These are phyloP conservation scores for Lampropteryx suffumata DNA, from an alignment of 2,888 invertebrate species.

Conservation along the genomic window DNA sequence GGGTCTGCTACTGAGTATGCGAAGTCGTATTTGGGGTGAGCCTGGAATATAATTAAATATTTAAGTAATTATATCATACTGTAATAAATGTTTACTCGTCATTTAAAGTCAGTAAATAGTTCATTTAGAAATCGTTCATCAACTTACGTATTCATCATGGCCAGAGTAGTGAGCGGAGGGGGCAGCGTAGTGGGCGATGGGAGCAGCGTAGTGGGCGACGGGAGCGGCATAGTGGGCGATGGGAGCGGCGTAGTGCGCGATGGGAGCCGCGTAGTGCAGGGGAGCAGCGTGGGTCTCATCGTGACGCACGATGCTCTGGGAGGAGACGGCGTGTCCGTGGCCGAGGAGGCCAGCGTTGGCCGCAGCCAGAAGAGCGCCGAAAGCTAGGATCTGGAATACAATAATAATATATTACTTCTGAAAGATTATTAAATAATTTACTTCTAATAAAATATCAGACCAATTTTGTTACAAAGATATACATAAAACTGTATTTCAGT, in stretches of 20 bases:
- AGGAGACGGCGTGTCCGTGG: slow-evolving; percentile 60
- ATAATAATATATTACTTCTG: background rate
- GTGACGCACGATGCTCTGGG: slow-evolving; percentile 62
- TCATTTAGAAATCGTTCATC: background rate
- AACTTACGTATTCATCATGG: slow-evolving; percentile 46
- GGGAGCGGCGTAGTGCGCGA: slow-evolving; percentile 40
- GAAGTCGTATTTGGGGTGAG: slow-evolving; percentile 72
- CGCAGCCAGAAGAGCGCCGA: slow-evolving; percentile 67
- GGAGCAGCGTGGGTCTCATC: slow-evolving; percentile 58
- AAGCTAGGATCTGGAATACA: slow-evolving; percentile 61
- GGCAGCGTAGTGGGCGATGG: slow-evolving; percentile 43
- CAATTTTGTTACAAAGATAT: background rate
- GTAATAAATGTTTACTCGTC: no score
- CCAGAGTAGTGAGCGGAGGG: slow-evolving; percentile 42
- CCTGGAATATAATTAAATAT: slow-evolving; percentile 37
- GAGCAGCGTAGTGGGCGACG: slow-evolving; percentile 44
- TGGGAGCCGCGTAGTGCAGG: slow-evolving; percentile 44
- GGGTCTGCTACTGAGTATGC: slow-evolving; percentile 80
- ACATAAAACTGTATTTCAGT: background rate
- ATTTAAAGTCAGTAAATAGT: no score
- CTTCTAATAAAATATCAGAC: no score
- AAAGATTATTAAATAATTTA: no score
- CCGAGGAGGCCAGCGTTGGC: slow-evolving; percentile 71
- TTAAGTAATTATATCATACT: no score
- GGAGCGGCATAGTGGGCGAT: slow-evolving; percentile 40